These are phyloP conservation scores for Leucosticte australis DNA, from an alignment of 2,113 vertebrate species.

Conservation along the genomic window DNA sequence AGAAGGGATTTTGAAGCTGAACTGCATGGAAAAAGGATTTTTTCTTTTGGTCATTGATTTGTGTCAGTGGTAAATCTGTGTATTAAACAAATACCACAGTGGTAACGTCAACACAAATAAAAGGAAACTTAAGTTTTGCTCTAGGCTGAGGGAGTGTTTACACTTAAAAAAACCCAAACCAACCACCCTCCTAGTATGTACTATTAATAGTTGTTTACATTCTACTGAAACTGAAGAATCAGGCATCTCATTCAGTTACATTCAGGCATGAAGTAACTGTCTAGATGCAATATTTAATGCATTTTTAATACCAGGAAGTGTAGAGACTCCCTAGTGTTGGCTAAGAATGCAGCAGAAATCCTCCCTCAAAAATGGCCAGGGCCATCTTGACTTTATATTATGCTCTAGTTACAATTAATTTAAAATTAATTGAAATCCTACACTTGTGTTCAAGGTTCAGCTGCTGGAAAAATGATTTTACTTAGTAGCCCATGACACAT, in stretches of 20 bases:
- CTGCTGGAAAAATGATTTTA: neutral
- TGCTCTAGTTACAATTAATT: neutral
- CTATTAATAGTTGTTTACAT: neutral
- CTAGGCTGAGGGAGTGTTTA: neutral
- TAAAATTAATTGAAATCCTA: neutral
- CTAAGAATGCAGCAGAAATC: neutral
- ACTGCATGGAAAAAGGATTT: neutral
- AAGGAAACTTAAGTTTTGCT: neutral
- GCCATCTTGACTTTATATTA: neutral
- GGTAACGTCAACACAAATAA: neutral
- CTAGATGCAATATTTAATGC: neutral
- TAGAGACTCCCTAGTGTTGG: neutral
- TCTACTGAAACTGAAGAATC: neutral
- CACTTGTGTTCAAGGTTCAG: neutral
- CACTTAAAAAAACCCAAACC: neutral
- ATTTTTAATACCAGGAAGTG: neutral
- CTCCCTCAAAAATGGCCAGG: neutral
- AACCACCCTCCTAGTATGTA: neutral
- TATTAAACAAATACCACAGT: neutral
- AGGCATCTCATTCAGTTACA: neutral
- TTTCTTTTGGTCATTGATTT: neutral
- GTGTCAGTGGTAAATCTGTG: neutral
- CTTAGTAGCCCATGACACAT: neutral
- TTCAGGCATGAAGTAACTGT: neutral
- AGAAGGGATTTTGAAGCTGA: neutral